phyloP scores from a whole-genome alignment of 1,140 invertebrate species.

The Zeugodacus cucurbitae region DNA sequence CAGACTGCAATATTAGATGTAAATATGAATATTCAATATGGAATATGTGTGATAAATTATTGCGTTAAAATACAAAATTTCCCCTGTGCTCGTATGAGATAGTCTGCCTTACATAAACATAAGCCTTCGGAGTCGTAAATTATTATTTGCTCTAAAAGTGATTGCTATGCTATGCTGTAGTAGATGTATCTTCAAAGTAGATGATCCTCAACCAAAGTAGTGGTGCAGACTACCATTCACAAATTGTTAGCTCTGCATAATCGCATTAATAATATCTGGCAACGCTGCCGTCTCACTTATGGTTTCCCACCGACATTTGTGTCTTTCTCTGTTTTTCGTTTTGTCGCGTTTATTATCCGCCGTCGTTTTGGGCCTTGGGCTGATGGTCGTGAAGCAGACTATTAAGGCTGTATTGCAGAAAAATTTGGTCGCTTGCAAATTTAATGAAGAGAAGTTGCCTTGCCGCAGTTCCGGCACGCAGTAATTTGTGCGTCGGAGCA shows the following conservation, averaged over 20 bases:
- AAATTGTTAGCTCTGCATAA: not conserved
- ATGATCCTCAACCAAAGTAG: too few species aligned
- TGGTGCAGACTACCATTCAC: not conserved
- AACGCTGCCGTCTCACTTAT: not conserved
- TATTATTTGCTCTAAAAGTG: too few species aligned
- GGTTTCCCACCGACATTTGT: not conserved
- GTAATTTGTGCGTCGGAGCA: not conserved
- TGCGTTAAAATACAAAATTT: too few species aligned
- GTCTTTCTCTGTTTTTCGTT: not conserved
- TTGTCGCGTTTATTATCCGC: not conserved
- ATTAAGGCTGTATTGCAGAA: not conserved
- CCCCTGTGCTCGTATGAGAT: too few species aligned
- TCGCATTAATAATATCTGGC: not conserved
- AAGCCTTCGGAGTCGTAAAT: too few species aligned
- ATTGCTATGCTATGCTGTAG: too few species aligned
- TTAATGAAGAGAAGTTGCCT: not conserved
- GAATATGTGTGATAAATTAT: too few species aligned
- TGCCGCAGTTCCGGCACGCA: not conserved
- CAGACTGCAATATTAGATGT: too few species aligned
- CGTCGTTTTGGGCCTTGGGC: not conserved
- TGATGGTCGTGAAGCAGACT: not conserved
- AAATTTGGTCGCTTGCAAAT: not conserved
- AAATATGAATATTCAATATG: too few species aligned
- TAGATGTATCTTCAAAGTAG: too few species aligned
- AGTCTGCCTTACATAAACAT: too few species aligned